Base-by-base conservation (phyloP, 2,797 vertebrate genomes). In the Monodelphis domestica region DNA sequence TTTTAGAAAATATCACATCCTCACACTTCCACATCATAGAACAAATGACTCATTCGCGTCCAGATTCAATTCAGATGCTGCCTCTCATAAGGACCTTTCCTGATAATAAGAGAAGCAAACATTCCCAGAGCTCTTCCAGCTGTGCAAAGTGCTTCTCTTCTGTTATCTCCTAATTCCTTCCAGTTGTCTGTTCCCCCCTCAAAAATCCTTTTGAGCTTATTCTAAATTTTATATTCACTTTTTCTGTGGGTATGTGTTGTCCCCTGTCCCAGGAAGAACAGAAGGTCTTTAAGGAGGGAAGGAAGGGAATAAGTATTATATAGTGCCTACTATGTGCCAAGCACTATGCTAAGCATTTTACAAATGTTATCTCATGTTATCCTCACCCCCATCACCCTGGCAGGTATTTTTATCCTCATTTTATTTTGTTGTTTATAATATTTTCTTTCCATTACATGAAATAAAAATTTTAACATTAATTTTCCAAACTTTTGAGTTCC, bases 41-140 rank as follows among this genome's bases (percentile, higher is more conserved):
- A 6, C 0, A n/a, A 78, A 17, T 38, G 38, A 4, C 33, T n/a
- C 1, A 6, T 14, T 15, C n/a, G 15, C 33, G 14, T 17, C 59
- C 33, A n/a, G 6, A 63, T 5, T n/a, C 5, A 4, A 30, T 15
- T n/a, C 57, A 0, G 3, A n/a, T 15, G 30, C 30, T 57, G 12
- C 33, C 33, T n/a, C 59, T n/a, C 5, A 29, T 10, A 29, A 28
- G 56, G 54, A 30, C 30, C n/a, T 10, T n/a, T 38, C 17, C 63
- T 21, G 38, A 17, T 78, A 3, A 45, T 9, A 2, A 45, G 3
- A 45, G 7, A 10, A 45, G n/a, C n/a, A 38, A 14, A 78, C 15
- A 1, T 9, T 38, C n/a, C 17, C 2, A 6, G n/a, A 38, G 5
- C 5, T 17, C 7, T n/a, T 63, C 1, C 3, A n/a, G 30, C 70